Evolutionary conservation across 2,888 invertebrate genomes (phyloP), one percentile per base, ranked within the genome.

Genomic region (Cataglyphis cursor): DNA sequence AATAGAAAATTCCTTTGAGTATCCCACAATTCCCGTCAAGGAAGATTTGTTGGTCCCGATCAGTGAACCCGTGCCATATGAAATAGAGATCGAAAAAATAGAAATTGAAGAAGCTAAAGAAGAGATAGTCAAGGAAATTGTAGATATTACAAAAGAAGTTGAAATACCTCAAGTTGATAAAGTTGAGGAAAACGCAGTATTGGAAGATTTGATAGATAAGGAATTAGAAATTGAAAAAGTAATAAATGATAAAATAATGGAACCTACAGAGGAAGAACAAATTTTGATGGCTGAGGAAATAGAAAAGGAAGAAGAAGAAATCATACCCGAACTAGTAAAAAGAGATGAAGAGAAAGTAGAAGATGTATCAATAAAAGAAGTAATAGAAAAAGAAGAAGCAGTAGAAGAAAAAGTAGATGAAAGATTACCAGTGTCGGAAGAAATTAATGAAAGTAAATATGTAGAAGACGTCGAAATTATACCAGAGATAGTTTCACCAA

Each of bases 391-490:
- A 9, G 41, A 59, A 3, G 80, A 72, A 57, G 41, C 24, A 10
- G 21, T n/a, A 15, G 48, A 64, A 44, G 41, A 80, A 35, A 4
- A 70, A 51, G 5, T n/a, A 21, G n/a, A 57, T 9, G n/a, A 57
- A 1, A 64, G 12, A 9, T 61, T 74, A 31, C 4, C 41, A n/a
- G 12, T 44, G 35, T 35, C 75, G 38, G 10, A 64, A 38, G 64
- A 65, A 65, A 75, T 35, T n/a, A 18, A 75, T 35, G 18, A 75
- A 75, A 64, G 18, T 6, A 6, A 51, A 65, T 24, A 31, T 65
- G 51, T 8, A 54, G 24, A 64, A 75, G 6, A 31, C 1, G 3
- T 21, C 2, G 15, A 75, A 24, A 10, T 62, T 38, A 12, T 2
- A 3, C 61, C 35, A 54, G 74, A 70, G 1, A 18, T 38, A 59